Percentiles rank a stretch among this genome's conserved stretches.
phyloP scores from a whole-genome alignment of 2,888 invertebrate genomes.

The Leucoma salicis region DNA sequence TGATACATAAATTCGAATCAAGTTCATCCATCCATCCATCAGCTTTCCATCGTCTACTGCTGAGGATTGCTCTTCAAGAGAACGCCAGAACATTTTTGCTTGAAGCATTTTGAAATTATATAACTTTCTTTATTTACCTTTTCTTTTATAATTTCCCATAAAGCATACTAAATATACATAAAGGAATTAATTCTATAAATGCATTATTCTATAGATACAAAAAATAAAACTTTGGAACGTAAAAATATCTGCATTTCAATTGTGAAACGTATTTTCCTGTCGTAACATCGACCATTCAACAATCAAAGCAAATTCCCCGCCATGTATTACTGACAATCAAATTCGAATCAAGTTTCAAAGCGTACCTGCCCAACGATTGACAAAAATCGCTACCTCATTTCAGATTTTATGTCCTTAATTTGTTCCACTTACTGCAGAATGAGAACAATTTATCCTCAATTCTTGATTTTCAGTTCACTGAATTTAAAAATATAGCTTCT shows the following conservation, averaged over 20 bases:
- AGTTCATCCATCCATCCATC: too few relatives aligned
- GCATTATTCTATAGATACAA: too few relatives aligned
- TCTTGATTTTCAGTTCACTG: conserved; percentile 52
- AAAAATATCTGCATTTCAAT: not conserved
- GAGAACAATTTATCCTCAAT: conserved; percentile 53
- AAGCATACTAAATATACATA: too few relatives aligned
- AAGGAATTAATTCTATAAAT: too few relatives aligned
- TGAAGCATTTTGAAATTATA: too few relatives aligned
- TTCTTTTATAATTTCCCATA: too few relatives aligned
- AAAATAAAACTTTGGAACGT: too few relatives aligned
- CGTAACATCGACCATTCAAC: not conserved
- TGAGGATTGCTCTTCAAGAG: too few relatives aligned
- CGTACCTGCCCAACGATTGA: conserved; percentile 51
- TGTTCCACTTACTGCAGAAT: conserved; percentile 57
- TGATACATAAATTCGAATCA: too few relatives aligned
- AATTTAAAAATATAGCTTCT: conserved; percentile 38
- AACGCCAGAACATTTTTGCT: too few relatives aligned
- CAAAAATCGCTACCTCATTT: conserved; percentile 64
- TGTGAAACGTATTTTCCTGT: not conserved
- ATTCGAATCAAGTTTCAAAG: conserved; percentile 35
- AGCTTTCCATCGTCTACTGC: too few relatives aligned
- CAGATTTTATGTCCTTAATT: conserved; percentile 71
- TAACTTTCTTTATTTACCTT: too few relatives aligned
- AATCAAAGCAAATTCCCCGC: conserved; percentile 10
- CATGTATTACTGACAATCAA: conserved; percentile 30